Evolutionary conservation across 1,140 invertebrate genomes (phyloP), one percentile per base, ranked within the genome.

Genomic region (Euura saliciscinereae): DNA sequence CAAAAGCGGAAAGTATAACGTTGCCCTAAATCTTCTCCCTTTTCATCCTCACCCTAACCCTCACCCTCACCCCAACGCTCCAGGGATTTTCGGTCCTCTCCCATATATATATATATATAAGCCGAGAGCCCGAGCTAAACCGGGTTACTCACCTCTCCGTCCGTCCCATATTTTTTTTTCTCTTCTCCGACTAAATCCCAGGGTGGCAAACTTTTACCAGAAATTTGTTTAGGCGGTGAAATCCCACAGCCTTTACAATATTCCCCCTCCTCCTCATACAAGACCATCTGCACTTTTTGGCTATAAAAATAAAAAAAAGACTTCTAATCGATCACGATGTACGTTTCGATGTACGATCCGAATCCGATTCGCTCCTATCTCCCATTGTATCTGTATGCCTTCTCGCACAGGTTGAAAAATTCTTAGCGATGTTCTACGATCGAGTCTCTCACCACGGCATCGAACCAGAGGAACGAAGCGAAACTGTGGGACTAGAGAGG

Each of bases 221-320:
- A n/a, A 59, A 59, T 59, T 59, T 59, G 51, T 59, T 59, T 59
- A 59, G 8, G 51, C 10, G 51, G 51, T 59, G 28, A 59, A 59
- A n/a, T 59, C 51, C 13, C 51, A 59, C 3, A 59, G 13, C 13
- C 13, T 59, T n/a, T 28, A 28, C 28, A 28, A 28, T 1, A 28
- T 28, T 1, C 28, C 28, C 28, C 28, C 28, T 28, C 28, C 28
- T 28, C 28, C 28, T 28, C 28, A 28, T 28, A 28, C 28, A 28
- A 28, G 28, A 28, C 28, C 28, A 28, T 28, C 28, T 28, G 28
- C 28, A 28, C 28, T 28, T 28, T 28, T 28, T 28, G 28, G 28
- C 28, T 28, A 28, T 28, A 28, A 28, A 28, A 28, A 28, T 1
- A 28, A 28, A 28, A 28, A 28, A 28, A 28, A 28, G 0, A 28